Evolutionary conservation across 1,140 invertebrate genomes (phyloP), one percentile per base, ranked within the genome.

Genomic region (Parapsyche elsis): DNA sequence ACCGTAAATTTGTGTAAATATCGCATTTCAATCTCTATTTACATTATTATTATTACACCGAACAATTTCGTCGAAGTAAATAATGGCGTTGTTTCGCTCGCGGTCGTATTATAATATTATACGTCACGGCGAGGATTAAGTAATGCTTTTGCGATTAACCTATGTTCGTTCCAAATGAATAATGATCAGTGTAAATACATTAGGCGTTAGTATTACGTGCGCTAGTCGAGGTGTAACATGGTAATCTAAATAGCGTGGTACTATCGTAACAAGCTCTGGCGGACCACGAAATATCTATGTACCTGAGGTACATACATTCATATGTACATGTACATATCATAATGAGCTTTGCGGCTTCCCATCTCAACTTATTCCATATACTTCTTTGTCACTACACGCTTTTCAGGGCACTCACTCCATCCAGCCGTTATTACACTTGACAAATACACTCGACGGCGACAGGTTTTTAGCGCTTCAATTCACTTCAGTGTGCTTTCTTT

Each of bases 291-390:
- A 53, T 67, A 24, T 67, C 9, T 10, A 19, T 23, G 64, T 24
- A 9, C 21, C 21, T 9, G 10, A 64, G 9, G 59, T 64, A 64
- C 38, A 24, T 16, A 21, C 19, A 46, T 38, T 16, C 46, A 12
- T 71, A 30, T 16, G 71, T 73, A 46, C 19, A 38, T 71, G 7
- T 38, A 71, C 24, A 16, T 78, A 45, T 76, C 75, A 74, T 81
- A 81, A 81, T 81, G 70, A 81, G 80, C 80, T 81, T 81, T 78
- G 80, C 70, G 80, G 80, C 76, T 81, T 49, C 71, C 80, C 73
- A 75, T 75, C 73, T 75, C 80, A 71, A 78, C 46, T 81, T 78
- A 77, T 81, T 81, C 78, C 78, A 77, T 78, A 71, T 81, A 67
- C 80, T 76, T 46, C 80, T 74, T 81, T 78, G 80, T 81, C 75